Evolutionary conservation across 1,140 invertebrate genomes (phyloP).

Genomic region (Matsumurasca onukii): DNA sequence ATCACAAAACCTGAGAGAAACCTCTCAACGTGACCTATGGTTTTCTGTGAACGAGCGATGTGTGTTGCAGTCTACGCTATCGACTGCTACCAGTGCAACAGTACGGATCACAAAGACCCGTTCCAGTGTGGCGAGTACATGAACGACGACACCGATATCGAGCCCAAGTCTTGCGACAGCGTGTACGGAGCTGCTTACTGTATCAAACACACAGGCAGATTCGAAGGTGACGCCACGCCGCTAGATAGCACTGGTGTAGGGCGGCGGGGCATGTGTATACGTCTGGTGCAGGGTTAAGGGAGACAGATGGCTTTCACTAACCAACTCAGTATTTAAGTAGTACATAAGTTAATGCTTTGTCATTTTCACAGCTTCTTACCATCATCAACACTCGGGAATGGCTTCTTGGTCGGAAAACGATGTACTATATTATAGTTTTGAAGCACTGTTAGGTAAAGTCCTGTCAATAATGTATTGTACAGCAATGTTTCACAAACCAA

Average conservation of each 20-base stretch:
- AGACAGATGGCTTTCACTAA: too few species aligned
- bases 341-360: too few species aligned
- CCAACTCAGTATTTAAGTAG: too few species aligned
- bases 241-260: constrained; percentile 1
- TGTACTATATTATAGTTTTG: too few species aligned
- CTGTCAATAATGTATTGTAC: too few species aligned
- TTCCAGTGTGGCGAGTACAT: constrained; percentile 89
- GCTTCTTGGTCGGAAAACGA: too few species aligned
- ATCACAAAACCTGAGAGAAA: too few species aligned
- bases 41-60: not conserved
- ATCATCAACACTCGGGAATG: too few species aligned
- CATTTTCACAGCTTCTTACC: too few species aligned
- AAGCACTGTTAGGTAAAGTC: too few species aligned
- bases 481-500: too few species aligned
- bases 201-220: constrained; percentile 92
- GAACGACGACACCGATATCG: constrained; percentile 60
- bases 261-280: not conserved
- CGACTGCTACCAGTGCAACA: constrained; percentile 87
- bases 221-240: constrained; percentile 77
- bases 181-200: constrained; percentile 86
- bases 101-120: constrained; percentile 71
- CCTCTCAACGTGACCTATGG: too few species aligned
- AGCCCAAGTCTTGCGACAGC: constrained; percentile 69
- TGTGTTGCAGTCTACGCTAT: constrained; percentile 61
- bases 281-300: not conserved